These are phyloP conservation scores for Lophotis ruficrista DNA, from an alignment of 2,113 vertebrate genomes.

Conservation along the genomic window DNA sequence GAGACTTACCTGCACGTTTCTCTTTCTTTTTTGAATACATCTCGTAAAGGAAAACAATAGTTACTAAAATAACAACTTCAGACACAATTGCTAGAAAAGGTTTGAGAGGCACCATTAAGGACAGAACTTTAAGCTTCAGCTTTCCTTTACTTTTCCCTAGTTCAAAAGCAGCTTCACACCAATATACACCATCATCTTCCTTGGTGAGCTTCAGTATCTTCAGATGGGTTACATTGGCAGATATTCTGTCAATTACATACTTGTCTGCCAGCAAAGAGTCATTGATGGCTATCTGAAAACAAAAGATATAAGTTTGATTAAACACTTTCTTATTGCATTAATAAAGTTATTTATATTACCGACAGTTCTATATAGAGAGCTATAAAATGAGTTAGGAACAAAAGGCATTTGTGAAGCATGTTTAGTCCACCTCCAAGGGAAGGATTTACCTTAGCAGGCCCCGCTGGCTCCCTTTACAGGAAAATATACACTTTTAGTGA, in stretches of 20 bases:
- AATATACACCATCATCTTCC: conserved; percentile 77
- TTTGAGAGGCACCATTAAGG: conserved; percentile 84
- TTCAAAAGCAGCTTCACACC: conserved; percentile 79
- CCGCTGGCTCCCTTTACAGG: background rate
- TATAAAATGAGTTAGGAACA: background rate
- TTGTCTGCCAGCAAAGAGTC: conserved; percentile 32
- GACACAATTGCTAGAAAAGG: conserved; percentile 81
- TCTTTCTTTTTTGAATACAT: conserved; percentile 61
- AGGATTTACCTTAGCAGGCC: background rate
- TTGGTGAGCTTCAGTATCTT: conserved; percentile 73
- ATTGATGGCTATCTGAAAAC: conserved; percentile 63
- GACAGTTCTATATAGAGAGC: background rate
- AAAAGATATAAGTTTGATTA: background rate
- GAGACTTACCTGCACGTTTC: conserved; percentile 32
- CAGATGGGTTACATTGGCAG: conserved; percentile 53
- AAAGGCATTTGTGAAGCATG: background rate
- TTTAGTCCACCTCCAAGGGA: background rate
- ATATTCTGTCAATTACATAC: background rate
- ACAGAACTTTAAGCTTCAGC: conserved; percentile 79
- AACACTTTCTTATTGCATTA: too few relatives aligned
- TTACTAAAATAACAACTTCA: conserved; percentile 82
- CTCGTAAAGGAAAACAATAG: conserved; percentile 82
- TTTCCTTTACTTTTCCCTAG: conserved; percentile 55
- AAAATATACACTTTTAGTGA: background rate
- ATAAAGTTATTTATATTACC: background rate